Evolutionary conservation across 1,140 invertebrate genomes (phyloP).

Genomic region (Rhyacophila brunnea): DNA sequence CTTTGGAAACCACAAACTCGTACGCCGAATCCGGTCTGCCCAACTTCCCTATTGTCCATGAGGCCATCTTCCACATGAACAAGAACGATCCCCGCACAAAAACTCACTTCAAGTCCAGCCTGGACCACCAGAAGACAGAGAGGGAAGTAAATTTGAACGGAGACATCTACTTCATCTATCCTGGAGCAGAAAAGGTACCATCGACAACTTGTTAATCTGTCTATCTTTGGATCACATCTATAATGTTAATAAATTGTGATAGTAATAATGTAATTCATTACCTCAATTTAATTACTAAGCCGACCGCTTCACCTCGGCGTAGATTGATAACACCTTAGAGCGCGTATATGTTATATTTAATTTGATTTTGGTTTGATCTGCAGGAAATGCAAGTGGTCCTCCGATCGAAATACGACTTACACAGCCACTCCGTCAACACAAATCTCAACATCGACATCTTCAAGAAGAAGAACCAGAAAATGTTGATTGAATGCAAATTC

Average conservation of each 20-base stretch:
- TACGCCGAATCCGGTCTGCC: conserved; percentile 36
- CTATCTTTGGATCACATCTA: no score
- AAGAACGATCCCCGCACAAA: conserved; percentile 68
- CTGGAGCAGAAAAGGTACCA: conserved; percentile 61
- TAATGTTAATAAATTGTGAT: no score
- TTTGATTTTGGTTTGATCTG: conserved; percentile 29
- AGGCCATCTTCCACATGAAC: conserved; percentile 64
- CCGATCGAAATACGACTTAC: conserved; percentile 45
- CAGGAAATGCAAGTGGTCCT: conserved; percentile 56
- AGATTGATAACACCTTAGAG: no score
- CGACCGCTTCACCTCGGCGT: no score
- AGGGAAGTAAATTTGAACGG: conserved; percentile 52
- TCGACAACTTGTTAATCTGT: no score
- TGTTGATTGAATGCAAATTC: conserved; percentile 47
- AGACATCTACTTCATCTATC: conserved; percentile 63
- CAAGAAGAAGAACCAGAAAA: conserved; percentile 60
- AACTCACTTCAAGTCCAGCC: conserved; percentile 50
- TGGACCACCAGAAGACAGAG: conserved; percentile 51
- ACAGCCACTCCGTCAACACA: conserved; percentile 44
- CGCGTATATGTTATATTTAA: no score
- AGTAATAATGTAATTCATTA: no score
- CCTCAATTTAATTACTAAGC: no score
- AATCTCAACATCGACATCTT: conserved; percentile 63
- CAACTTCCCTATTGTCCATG: conserved; percentile 44
- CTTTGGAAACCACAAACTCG: conserved; percentile 55